These are phyloP conservation scores for Adelges cooleyi DNA, from an alignment of 1,140 invertebrate species.

Conservation along the genomic window DNA sequence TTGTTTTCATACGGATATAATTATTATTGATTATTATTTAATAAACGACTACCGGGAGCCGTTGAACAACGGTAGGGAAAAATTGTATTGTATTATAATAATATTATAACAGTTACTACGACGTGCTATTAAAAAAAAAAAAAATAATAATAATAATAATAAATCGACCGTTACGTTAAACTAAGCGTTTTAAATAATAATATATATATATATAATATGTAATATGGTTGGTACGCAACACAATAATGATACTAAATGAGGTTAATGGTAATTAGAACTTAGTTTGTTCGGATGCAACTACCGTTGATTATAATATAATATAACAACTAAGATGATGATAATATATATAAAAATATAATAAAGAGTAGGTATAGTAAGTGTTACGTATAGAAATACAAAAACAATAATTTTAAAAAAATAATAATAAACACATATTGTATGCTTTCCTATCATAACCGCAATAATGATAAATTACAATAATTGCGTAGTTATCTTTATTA, in stretches of 20 bases:
- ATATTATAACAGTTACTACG: conserved; percentile 1
- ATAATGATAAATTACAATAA: not conserved
- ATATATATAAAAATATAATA: not conserved
- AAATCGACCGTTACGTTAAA: not conserved
- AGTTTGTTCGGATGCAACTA: conserved; percentile 21
- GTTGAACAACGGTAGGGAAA: too few species aligned
- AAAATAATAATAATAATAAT: not conserved
- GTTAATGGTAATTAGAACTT: conserved; percentile 7
- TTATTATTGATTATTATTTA: too few species aligned
- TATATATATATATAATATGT: conserved; percentile 1
- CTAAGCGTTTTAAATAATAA: conserved; percentile 9
- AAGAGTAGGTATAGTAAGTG: not conserved
- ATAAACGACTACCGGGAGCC: too few species aligned
- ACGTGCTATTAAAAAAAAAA: conserved; percentile 4
- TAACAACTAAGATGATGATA: conserved; percentile 13
- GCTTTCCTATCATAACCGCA: too few species aligned
- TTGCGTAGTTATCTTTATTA: not conserved
- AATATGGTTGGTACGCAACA: too few species aligned
- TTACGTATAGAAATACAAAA: conserved; percentile 1
- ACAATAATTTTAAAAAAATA: conserved; percentile 9
- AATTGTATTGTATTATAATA: too few species aligned
- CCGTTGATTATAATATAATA: too few species aligned
- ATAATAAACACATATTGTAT: conserved; percentile 8
- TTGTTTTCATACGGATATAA: too few species aligned
- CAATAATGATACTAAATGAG: conserved; percentile 25